Evolutionary conservation across 1,140 invertebrate species (phyloP), one percentile per base, ranked within the genome.

Genomic region (Lasioglossum baleicum): DNA sequence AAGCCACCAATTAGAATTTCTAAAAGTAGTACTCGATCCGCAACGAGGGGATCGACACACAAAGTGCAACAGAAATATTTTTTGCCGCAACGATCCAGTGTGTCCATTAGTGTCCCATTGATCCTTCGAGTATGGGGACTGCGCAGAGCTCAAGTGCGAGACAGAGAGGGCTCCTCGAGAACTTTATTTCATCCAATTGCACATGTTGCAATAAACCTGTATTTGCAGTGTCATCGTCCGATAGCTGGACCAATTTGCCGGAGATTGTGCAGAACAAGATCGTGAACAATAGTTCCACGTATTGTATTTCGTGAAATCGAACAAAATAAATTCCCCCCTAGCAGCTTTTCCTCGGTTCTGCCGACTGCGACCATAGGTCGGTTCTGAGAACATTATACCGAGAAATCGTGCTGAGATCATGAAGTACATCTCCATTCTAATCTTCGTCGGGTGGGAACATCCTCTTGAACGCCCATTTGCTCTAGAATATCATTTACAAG

Each of bases 221-320:
- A 51, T 64, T 74, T 35, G 42, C 31, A 63, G 5, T 17, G 44
- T 75, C 65, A 53, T 74, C 42, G 26, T 65, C 15, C 13, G 31
- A 66, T 53, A 75, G 44, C 56, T 15, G 31, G 8, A 31, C 11
- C 42, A 66, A 66, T 75, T 75, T 53, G 8, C 20, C 48, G 31
- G 64, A 66, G 40, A 44, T 44, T 40, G 40, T n/a, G n/a, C 64
- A 44, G 40, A 66, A 20, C 35, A 44, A 66, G 40, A 22, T 11
- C 20, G 20, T 13, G 40, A 53, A 22, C n/a, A n/a, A 66, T 75
- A 66, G 11, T 66, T 65, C 22, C 51, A 51, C 31, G 31, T 26
- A 35, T 64, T n/a, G 31, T 22, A n/a, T 53, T 40, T 40, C 11
- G n/a, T 8, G 26, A n/a, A 64, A 74, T 20, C 2, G 35, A 42